These are phyloP conservation scores for Alloscopus bannaensis DNA, from an alignment of 2,888 invertebrate species.

Conservation along the genomic window DNA sequence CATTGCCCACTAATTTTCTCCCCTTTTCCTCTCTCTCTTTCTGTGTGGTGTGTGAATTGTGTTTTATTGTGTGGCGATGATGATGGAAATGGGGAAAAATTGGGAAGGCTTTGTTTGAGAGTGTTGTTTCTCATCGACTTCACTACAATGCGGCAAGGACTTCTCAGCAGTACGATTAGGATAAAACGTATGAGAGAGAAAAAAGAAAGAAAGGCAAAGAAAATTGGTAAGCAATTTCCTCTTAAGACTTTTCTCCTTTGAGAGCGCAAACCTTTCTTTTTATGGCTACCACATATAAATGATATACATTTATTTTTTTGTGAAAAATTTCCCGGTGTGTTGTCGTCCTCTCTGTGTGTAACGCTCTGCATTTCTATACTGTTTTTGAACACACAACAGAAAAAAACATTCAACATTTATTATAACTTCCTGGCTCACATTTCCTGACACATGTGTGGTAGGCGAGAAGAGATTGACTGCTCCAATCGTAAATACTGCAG, in stretches of 20 bases:
- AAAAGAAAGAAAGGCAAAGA: constrained; percentile 12
- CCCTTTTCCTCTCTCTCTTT: constrained; percentile 23
- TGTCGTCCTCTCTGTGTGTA: constrained; percentile 51
- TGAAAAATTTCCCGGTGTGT: not conserved
- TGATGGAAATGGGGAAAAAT: too few relatives aligned
- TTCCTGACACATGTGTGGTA: constrained; percentile 57
- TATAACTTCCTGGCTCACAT: constrained; percentile 62
- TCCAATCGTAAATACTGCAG: not conserved
- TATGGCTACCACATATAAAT: too few relatives aligned
- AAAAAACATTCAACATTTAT: too few relatives aligned
- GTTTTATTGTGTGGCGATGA: constrained; percentile 50
- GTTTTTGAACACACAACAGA: constrained; percentile 27
- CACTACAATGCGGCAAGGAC: constrained; percentile 33
- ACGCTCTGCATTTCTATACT: constrained; percentile 47
- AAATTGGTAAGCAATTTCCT: constrained; percentile 59
- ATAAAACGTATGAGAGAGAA: constrained; percentile 33
- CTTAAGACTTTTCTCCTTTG: constrained; percentile 8
- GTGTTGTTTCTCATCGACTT: constrained; percentile 32
- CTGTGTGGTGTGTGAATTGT: constrained; percentile 19
- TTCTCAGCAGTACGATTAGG: constrained; percentile 32
- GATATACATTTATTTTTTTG: not conserved
- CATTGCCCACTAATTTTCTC: constrained; percentile 56
- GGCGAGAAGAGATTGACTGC: constrained; percentile 13
- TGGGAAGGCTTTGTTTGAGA: too few relatives aligned
- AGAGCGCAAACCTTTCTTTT: too few relatives aligned